Conservation (phyloP, 2,888 invertebrate genomes). For the Cryptus viduatorius region DNA sequence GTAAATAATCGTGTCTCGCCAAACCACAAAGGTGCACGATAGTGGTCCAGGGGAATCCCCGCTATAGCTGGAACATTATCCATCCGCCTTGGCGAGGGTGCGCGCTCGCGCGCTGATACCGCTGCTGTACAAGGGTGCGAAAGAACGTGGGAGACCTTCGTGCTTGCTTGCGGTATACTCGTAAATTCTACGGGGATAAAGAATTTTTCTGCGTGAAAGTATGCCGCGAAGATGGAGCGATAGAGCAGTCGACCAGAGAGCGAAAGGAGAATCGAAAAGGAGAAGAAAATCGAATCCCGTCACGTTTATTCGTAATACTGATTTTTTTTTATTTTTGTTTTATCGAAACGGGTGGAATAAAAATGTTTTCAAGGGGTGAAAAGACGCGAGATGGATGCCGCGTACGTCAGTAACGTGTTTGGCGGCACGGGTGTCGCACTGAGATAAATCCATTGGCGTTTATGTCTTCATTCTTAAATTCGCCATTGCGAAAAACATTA, state of each 20-base stretch:
- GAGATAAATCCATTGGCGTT: background rate
- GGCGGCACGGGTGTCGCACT: background rate
- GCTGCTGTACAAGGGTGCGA: constrained; percentile 33
- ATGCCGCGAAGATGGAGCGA: constrained; percentile 38
- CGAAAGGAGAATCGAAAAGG: constrained; percentile 22
- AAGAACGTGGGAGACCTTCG: constrained; percentile 46
- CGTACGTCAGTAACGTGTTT: too few relatives aligned
- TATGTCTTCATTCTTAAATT: too few relatives aligned
- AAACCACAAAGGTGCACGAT: constrained; percentile 55
- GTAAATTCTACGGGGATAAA: constrained; percentile 57
- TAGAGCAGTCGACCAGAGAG: constrained; percentile 29
- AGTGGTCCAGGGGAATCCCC: constrained; percentile 54
- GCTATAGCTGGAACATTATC: constrained; percentile 46
- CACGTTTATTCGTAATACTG: constrained; percentile 18
- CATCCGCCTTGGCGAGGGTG: constrained; percentile 44
- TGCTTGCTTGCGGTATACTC: constrained; percentile 29
- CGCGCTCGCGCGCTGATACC: background rate
- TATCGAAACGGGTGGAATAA: background rate
- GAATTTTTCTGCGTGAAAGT: constrained; percentile 51
- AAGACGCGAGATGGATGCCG: background rate
- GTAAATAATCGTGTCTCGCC: constrained; percentile 64
- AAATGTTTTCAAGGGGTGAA: background rate
- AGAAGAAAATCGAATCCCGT: constrained; percentile 9
- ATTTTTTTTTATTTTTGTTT: background rate
- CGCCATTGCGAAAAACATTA: too few relatives aligned